Evolutionary conservation across 2,797 vertebrate species (phyloP).

Genomic region (Darevskia nairensis): DNA sequence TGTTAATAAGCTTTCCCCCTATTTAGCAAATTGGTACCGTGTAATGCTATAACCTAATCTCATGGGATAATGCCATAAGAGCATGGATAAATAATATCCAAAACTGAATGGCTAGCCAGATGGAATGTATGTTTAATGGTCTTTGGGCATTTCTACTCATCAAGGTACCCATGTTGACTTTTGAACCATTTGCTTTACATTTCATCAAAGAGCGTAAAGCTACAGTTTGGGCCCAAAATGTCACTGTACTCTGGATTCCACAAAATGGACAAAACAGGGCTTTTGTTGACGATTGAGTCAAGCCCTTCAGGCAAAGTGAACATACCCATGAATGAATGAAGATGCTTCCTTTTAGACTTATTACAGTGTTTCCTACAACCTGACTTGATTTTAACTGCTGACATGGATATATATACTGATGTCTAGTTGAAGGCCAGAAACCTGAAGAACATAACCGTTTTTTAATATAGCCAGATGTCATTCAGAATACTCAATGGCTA

Average conservation of each 20-base stretch:
- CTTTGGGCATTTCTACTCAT: not conserved
- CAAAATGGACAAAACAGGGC: not conserved
- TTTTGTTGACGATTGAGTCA: not conserved
- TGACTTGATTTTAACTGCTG: not conserved
- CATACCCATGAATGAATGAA: not conserved
- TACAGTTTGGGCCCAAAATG: not conserved
- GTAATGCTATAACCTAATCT: not conserved
- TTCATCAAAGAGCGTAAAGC: not conserved
- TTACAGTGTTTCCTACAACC: not conserved
- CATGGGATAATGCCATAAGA: not conserved
- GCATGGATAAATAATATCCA: accelerated
- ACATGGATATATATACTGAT: not conserved
- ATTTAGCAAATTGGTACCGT: not conserved
- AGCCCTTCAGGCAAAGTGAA: not conserved
- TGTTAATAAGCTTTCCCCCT: not conserved
- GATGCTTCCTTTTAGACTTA: not conserved
- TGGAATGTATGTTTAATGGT: not conserved
- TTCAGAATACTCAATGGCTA: slow-evolving; percentile 13
- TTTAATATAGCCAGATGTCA: not conserved
- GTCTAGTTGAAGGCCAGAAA: slow-evolving; percentile 4
- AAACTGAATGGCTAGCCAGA: not conserved
- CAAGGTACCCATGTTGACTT: not conserved
- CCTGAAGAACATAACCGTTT: not conserved
- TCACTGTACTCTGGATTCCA: not conserved
- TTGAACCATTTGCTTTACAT: not conserved